Base-by-base conservation (phyloP, 2,888 invertebrate genomes). In the Protonemura montana region DNA sequence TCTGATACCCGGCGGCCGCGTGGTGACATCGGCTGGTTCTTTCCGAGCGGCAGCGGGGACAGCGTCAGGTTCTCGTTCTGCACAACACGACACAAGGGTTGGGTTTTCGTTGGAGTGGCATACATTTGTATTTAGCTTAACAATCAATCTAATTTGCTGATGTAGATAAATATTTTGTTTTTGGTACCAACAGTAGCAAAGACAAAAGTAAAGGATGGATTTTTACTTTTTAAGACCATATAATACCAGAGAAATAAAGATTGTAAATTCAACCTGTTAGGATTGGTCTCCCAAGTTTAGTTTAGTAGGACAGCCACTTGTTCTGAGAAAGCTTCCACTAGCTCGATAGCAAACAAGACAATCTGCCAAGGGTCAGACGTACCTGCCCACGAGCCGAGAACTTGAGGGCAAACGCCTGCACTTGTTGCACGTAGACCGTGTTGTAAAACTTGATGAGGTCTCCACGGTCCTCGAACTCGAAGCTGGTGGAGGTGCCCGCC, bases 401-500 rank as follows among this genome's bases (percentile, higher is more conserved):
- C 88, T 94, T 93, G 87, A 95, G 92, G 0, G 96, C 97, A 90
- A 97, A 97, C 87, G 93, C 94, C 90, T 96, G 96, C 92, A 98
- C 95, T 90, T 94, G 94, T 88, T 94, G 94, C 86, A 98, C 96
- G 91, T 97, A 98, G 82, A 97, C 95, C 84, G 93, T 94, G 91
- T 99, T 99, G 91, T 99, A 99, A 91, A 99, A 99, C 90, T 95
- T 94, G 89, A 99, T 98, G 87, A 99, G 94, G 92, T 99, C 98
- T 21, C 97, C 97, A 89, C 97, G 93, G 89, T 94, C 94, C 89
- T 94, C 94, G 30, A 90, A 90, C 76, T 91, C 91, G 88, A 91
- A 92, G 88, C 91, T 92, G 76, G 92, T 91, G 0, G 92, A 92
- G 0, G 93, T 92, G 16, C 93, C 93, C 0, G 93, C 92, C 90